phyloP scores from a whole-genome alignment of 2,797 vertebrate species.

The Phataginus tricuspis region DNA sequence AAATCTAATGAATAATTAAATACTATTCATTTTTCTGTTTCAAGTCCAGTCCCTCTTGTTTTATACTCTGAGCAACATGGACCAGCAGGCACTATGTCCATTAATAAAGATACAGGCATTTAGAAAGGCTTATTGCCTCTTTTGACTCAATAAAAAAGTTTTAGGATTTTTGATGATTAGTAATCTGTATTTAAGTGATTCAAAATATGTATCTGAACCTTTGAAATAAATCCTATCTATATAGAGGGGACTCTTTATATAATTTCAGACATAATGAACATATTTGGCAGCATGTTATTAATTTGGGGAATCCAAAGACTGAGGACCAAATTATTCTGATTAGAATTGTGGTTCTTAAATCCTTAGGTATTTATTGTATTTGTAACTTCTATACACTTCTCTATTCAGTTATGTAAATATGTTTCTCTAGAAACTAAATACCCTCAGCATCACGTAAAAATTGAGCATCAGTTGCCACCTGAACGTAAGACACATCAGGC shows the following conservation, averaged over 20 bases:
- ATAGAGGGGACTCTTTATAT: background rate
- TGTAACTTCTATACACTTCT: background rate
- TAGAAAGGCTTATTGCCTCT: background rate
- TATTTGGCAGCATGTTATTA: background rate
- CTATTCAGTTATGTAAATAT: background rate
- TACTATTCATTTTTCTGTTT: background rate
- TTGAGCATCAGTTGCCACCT: background rate
- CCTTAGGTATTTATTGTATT: background rate
- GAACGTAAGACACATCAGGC: no score
- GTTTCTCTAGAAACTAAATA: background rate
- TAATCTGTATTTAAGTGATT: slow-evolving; percentile 19
- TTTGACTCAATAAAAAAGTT: slow-evolving; percentile 16
- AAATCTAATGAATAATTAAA: background rate
- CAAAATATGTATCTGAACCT: slow-evolving; percentile 17
- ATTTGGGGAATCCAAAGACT: background rate
- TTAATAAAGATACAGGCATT: background rate
- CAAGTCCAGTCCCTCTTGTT: background rate
- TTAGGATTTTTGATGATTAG: slow-evolving; percentile 11
- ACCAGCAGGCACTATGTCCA: background rate
- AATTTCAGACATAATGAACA: background rate
- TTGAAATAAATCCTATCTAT: background rate
- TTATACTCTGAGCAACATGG: background rate
- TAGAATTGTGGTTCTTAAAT: background rate
- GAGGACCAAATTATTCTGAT: background rate
- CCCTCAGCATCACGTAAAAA: background rate